phyloP scores from a whole-genome alignment of 2,888 invertebrate genomes.

The Chalcosyrphus nemorum region DNA sequence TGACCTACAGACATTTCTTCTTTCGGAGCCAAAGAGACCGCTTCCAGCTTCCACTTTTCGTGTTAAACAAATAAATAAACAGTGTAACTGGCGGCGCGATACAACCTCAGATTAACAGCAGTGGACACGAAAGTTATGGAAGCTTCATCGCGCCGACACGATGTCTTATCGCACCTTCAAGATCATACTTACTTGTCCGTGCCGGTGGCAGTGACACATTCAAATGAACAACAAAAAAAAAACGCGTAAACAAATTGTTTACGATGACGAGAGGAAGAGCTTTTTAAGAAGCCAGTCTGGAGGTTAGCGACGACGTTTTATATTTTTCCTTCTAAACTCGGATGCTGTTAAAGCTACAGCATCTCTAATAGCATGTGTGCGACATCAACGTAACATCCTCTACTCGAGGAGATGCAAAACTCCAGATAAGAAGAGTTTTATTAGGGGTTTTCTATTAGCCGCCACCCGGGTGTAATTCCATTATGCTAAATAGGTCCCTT shows the following conservation, averaged over 20 bases:
- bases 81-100: constrained; percentile 57
- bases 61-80: constrained; percentile 66
- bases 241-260: constrained; percentile 49
- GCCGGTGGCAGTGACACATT: constrained; percentile 14
- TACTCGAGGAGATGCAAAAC: constrained; percentile 49
- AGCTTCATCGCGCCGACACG: constrained; percentile 58
- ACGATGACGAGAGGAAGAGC: constrained; percentile 40
- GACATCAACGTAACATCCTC: constrained; percentile 36
- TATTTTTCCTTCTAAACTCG: constrained; percentile 8
- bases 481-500: constrained; percentile 73
- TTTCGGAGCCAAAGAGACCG: constrained; percentile 34
- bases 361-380: constrained; percentile 45
- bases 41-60: constrained; percentile 63
- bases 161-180: constrained; percentile 42
- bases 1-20: constrained; percentile 44
- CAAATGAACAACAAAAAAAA: constrained; percentile 5
- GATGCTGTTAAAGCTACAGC: constrained; percentile 21
- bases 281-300: constrained; percentile 14
- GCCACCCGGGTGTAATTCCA: constrained; percentile 69
- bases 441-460: constrained; percentile 73
- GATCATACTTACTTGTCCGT: constrained; percentile 53
- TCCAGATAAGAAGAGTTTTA: constrained; percentile 65
- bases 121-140: constrained; percentile 62
- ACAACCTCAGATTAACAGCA: constrained; percentile 64
- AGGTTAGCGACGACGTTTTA: neutral